Percentiles rank a stretch among this genome's conserved stretches.
Conservation (phyloP, 2,113 vertebrate species). For the Pionites leucogaster region DNA sequence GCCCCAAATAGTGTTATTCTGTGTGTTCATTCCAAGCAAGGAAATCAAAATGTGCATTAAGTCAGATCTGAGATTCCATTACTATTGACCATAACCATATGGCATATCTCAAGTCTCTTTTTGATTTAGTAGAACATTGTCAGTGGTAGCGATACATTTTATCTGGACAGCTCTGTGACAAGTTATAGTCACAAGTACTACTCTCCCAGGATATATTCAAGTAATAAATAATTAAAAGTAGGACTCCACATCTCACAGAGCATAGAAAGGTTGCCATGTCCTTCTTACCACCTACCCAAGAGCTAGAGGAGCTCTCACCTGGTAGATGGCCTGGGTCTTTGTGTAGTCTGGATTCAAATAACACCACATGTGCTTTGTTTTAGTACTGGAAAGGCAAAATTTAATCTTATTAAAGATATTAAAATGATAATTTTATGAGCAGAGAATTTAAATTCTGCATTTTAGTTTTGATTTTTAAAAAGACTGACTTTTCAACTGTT, state of each 20-base stretch:
- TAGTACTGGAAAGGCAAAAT: constrained; percentile 37
- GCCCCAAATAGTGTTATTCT: not conserved
- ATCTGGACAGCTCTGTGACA: constrained; percentile 64
- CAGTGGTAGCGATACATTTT: constrained; percentile 28
- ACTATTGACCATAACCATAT: constrained; percentile 35
- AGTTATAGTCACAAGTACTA: constrained; percentile 13
- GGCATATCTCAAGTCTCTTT: constrained; percentile 3
- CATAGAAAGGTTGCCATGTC: constrained; percentile 57
- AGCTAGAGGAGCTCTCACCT: constrained; percentile 55
- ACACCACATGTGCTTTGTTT: constrained; percentile 20
- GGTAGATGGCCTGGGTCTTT: constrained; percentile 61
- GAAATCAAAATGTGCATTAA: not conserved
- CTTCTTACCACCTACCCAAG: constrained; percentile 63
- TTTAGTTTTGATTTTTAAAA: not conserved
- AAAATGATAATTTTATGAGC: constrained; percentile 8
- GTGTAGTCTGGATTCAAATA: constrained; percentile 68
- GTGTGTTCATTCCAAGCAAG: not conserved
- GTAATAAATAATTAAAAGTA: constrained; percentile 77
- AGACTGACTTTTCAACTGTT: not conserved
- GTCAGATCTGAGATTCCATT: not conserved
- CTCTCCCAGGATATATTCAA: constrained; percentile 60
- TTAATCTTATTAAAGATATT: not conserved
- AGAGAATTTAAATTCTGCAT: not conserved
- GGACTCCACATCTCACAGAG: constrained; percentile 67
- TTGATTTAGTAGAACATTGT: not conserved